phyloP scores from a whole-genome alignment of 2,888 invertebrate genomes.

The Amiota communis region DNA sequence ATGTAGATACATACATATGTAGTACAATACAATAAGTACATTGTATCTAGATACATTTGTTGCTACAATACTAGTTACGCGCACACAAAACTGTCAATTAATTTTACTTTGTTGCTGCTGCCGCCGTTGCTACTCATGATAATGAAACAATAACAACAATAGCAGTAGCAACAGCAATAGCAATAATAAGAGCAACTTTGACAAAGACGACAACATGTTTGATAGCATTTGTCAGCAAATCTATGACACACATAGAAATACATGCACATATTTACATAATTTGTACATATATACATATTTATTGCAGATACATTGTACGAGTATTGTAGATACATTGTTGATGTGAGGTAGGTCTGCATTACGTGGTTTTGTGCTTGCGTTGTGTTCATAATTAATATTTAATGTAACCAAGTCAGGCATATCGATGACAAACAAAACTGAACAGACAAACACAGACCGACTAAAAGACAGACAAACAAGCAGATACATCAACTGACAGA shows the following conservation, averaged over 20 bases:
- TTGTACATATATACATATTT: no score
- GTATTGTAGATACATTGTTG: no score
- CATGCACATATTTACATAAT: no score
- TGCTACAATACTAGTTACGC: background rate
- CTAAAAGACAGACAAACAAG: no score
- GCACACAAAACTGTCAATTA: constrained; percentile 22
- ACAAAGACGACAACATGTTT: constrained; percentile 15
- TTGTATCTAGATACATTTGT: constrained; percentile 7
- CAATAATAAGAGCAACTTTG: background rate
- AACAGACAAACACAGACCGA: background rate
- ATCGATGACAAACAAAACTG: constrained; percentile 14
- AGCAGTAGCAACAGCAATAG: background rate
- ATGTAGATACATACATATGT: background rate
- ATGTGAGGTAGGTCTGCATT: background rate
- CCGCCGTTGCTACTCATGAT: background rate
- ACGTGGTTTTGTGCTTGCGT: background rate
- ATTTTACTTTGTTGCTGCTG: constrained; percentile 4
- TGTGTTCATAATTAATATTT: constrained; percentile 18
- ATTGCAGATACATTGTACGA: no score
- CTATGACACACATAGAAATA: background rate
- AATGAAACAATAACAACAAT: background rate
- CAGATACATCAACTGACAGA: background rate
- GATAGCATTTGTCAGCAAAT: constrained; percentile 20
- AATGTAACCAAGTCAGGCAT: constrained; percentile 5
- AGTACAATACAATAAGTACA: no score